Evolutionary conservation across 2,113 vertebrate genomes (phyloP).

Genomic region (Podarcis muralis): DNA sequence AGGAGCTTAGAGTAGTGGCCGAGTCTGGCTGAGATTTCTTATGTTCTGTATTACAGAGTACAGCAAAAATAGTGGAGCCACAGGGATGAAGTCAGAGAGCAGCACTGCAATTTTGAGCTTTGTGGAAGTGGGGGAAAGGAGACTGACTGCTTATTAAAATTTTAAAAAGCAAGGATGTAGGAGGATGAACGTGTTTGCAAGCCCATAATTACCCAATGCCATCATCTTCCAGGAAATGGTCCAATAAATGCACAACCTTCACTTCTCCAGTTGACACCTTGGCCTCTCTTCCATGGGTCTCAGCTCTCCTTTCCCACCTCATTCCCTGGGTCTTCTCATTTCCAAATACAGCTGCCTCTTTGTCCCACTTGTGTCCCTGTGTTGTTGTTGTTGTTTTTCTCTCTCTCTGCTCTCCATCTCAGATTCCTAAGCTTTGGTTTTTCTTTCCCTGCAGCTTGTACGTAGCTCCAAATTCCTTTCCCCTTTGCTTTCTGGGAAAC

Average conservation of each 20-base stretch:
- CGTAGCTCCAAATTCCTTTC: neutral
- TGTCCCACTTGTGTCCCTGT: neutral
- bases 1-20: neutral
- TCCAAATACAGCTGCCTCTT: neutral
- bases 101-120: neutral
- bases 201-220: neutral
- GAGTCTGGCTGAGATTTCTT: neutral
- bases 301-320: neutral
- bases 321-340: neutral
- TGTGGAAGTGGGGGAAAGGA: neutral
- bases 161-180: neutral
- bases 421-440: neutral
- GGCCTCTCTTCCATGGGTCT: neutral
- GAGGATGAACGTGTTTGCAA: neutral
- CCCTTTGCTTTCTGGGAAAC: neutral
- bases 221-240: neutral
- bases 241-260: neutral
- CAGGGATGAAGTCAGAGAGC: constrained; percentile 15
- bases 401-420: neutral
- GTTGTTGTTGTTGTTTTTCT: neutral
- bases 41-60: neutral
- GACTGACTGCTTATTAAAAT: neutral
- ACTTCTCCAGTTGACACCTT: neutral
- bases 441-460: neutral
- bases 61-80: neutral